Conservation (phyloP, 2,888 invertebrate genomes). For the Aphodius granarius region DNA sequence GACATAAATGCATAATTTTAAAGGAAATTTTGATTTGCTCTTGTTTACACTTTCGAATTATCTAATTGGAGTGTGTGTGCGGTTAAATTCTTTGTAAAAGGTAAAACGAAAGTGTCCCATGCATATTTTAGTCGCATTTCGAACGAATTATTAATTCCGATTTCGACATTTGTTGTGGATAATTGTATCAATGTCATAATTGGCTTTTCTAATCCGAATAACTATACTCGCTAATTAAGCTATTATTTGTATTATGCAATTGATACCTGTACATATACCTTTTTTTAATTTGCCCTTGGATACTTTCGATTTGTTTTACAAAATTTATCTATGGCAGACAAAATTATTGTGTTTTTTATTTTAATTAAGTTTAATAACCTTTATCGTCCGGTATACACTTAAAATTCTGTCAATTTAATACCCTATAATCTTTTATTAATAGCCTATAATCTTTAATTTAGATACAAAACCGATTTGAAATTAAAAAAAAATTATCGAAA, state of each 20-base stretch:
- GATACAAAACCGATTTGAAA: no score
- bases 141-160: not conserved
- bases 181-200: not conserved
- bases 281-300: no score
- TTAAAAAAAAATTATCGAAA: no score
- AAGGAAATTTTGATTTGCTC: not conserved
- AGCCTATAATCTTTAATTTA: no score
- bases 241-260: not conserved
- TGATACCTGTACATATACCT: no score
- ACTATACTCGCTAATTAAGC: not conserved
- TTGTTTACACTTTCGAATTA: not conserved
- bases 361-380: no score
- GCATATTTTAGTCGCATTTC: not conserved
- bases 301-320: no score
- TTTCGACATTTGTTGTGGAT: not conserved
- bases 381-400: no score
- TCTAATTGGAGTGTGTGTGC: not conserved
- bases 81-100: not conserved
- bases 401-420: no score
- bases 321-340: no score
- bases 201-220: not conserved
- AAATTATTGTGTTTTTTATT: no score
- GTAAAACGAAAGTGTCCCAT: not conserved
- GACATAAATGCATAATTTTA: not conserved
- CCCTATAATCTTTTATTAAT: no score